Conservation (phyloP, 2,797 vertebrate species). For the Nannoperca australis region DNA sequence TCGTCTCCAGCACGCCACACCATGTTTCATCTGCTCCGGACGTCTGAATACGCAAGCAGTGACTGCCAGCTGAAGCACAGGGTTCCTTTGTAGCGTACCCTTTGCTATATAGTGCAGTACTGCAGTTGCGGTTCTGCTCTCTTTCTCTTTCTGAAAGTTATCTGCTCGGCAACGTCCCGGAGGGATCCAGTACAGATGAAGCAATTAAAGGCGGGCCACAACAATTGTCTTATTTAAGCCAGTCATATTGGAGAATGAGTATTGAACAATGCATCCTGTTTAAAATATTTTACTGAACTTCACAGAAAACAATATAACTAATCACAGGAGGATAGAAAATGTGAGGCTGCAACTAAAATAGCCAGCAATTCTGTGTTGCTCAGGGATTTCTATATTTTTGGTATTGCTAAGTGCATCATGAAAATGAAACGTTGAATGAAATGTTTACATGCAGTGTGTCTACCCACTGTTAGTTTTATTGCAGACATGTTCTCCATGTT, state of each 20-base stretch:
- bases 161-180: constrained; percentile 60
- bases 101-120: constrained; percentile 67
- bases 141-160: constrained; percentile 58
- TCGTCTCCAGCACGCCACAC: constrained; percentile 59
- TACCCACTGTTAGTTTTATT: constrained; percentile 15
- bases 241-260: constrained; percentile 79
- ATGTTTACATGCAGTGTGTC: constrained; percentile 17
- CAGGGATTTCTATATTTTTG: constrained; percentile 67
- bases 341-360: constrained; percentile 66
- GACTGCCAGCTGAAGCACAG: constrained; percentile 57
- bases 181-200: constrained; percentile 79
- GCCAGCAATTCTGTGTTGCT: constrained; percentile 52
- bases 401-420: constrained; percentile 30
- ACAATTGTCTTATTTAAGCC: constrained; percentile 75
- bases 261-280: constrained; percentile 79
- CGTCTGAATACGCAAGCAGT: constrained; percentile 67
- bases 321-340: constrained; percentile 79
- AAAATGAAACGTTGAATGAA: constrained; percentile 46
- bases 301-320: constrained; percentile 83
- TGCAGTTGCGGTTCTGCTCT: constrained; percentile 61
- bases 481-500: constrained; percentile 7
- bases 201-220: constrained; percentile 79
- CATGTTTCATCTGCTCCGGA: constrained; percentile 70
- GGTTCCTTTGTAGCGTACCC: constrained; percentile 50
- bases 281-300: constrained; percentile 81